Conservation (phyloP, 2,113 vertebrate species). For the Hemibagrus wyckioides region DNA sequence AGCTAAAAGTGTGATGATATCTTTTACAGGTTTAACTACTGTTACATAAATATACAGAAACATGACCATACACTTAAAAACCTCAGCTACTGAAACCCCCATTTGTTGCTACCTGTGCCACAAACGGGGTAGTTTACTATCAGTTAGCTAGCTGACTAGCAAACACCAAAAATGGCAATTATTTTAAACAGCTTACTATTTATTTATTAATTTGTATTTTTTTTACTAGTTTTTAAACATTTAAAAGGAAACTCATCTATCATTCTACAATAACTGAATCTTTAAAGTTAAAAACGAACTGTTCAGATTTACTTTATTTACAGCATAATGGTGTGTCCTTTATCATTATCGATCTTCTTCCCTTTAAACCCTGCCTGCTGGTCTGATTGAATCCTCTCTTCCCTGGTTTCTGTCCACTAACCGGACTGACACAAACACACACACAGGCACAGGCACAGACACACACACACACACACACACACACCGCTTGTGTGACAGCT, state of each 20-base stretch:
- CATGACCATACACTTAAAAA: neutral
- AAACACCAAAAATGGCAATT: neutral
- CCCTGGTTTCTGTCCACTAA: constrained; percentile 13
- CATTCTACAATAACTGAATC: neutral
- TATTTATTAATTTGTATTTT: neutral
- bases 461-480: constrained; percentile 3
- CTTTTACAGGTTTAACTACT: neutral
- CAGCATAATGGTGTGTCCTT: neutral
- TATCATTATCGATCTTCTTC: neutral
- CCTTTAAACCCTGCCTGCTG: neutral
- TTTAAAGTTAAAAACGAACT: neutral
- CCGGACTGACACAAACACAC: neutral
- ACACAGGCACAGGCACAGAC: constrained; percentile 25
- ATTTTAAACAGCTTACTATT: neutral
- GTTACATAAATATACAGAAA: neutral
- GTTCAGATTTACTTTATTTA: neutral
- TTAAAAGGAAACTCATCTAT: neutral
- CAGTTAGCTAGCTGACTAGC: neutral
- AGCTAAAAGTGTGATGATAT: neutral
- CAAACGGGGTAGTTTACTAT: neutral
- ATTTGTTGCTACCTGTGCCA: neutral
- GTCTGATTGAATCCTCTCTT: neutral
- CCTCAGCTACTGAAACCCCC: neutral
- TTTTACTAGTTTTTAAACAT: neutral
- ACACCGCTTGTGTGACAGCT: constrained; percentile 30